phyloP scores from a whole-genome alignment of 2,888 invertebrate species.

The Helicoverpa assulta region DNA sequence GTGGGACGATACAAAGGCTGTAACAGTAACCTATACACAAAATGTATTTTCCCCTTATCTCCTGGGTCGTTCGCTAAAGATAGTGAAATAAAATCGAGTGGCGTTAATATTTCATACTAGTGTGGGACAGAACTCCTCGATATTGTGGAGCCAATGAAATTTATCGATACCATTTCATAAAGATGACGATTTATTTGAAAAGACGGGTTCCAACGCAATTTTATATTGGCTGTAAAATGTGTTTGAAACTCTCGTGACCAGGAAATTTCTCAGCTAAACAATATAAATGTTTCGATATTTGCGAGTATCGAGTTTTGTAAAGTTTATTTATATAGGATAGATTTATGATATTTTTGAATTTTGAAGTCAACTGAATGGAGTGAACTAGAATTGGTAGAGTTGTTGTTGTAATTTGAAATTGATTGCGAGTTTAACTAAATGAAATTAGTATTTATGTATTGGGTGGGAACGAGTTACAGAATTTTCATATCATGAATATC shows the following conservation, averaged over 20 bases:
- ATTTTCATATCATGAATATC: too few relatives aligned
- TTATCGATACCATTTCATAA: constrained; percentile 61
- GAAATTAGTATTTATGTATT: too few relatives aligned
- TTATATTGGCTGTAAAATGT: constrained; percentile 60
- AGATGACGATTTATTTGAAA: constrained; percentile 60
- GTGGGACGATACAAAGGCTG: too few relatives aligned
- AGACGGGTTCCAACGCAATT: constrained; percentile 49
- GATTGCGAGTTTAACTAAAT: too few relatives aligned
- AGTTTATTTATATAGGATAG: constrained; percentile 9
- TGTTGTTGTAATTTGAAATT: too few relatives aligned
- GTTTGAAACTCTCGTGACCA: constrained; percentile 41
- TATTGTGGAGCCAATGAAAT: constrained; percentile 62
- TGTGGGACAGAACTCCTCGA: constrained; percentile 50
- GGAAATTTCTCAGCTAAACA: constrained; percentile 38
- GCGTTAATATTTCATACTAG: constrained; percentile 57
- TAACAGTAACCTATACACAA: constrained; percentile 2
- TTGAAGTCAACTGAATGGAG: too few relatives aligned
- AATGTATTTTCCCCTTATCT: constrained; percentile 22
- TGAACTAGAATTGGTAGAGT: too few relatives aligned
- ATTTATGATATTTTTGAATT: not conserved
- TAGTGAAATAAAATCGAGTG: constrained; percentile 54
- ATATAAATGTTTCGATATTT: constrained; percentile 38
- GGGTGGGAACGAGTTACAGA: too few relatives aligned
- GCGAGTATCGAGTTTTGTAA: not conserved
- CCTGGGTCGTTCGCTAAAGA: constrained; percentile 33